Conservation (phyloP, 1,140 invertebrate genomes). For the Tetramorium parvispinum region DNA sequence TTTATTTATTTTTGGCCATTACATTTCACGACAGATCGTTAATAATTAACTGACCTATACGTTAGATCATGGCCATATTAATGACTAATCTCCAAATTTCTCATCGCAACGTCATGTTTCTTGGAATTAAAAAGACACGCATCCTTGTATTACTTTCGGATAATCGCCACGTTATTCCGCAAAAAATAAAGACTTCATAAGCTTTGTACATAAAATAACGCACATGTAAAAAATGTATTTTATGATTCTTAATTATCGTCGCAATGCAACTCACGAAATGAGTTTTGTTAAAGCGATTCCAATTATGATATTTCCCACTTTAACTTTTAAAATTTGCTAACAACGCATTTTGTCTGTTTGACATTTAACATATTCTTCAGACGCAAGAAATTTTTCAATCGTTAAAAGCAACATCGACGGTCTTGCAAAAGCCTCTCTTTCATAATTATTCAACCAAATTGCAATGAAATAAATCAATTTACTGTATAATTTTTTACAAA, state of each 20-base stretch:
- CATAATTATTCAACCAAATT: neutral
- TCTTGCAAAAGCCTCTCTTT: neutral
- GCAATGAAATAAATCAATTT: neutral
- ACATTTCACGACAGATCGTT: neutral
- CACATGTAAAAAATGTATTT: neutral
- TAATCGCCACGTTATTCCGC: neutral
- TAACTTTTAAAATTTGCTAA: slow-evolving; percentile 21
- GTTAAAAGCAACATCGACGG: neutral
- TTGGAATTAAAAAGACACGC: slow-evolving; percentile 14
- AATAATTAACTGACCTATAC: neutral
- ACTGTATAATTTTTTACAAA: slow-evolving; percentile 5
- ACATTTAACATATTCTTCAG: slow-evolving; percentile 15
- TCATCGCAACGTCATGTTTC: slow-evolving; percentile 38
- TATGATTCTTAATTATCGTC: slow-evolving; percentile 24
- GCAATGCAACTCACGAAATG: neutral
- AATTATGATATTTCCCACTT: slow-evolving; percentile 47
- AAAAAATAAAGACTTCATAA: slow-evolving; percentile 26
- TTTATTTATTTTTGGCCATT: slow-evolving; percentile 22
- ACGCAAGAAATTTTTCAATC: neutral
- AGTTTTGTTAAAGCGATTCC: neutral
- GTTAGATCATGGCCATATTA: neutral
- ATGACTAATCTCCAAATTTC: neutral
- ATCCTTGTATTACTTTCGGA: slow-evolving; percentile 5
- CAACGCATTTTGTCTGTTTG: slow-evolving; percentile 13
- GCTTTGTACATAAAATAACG: neutral